Percentiles rank a stretch among this genome's conserved stretches.
phyloP scores from a whole-genome alignment of 2,888 invertebrate species.

The Cataglyphis altisquamis region DNA sequence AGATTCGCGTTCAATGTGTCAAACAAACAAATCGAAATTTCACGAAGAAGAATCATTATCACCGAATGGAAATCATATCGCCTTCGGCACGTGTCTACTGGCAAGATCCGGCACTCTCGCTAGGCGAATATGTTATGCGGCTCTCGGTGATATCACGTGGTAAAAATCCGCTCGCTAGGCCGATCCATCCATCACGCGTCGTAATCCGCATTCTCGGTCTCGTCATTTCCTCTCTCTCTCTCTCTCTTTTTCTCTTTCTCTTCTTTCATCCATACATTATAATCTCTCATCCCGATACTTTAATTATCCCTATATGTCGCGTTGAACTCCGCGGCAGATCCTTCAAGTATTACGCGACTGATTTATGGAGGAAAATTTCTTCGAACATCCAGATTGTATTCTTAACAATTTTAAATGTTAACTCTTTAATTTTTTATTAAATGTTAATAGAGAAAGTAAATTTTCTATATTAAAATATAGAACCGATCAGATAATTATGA shows the following conservation, averaged over 20 bases:
- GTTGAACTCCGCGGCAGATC: neutral
- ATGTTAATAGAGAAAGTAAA: slow-evolving; percentile 26
- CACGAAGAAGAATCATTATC: neutral
- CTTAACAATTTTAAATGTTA: neutral
- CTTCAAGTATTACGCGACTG: neutral
- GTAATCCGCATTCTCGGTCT: slow-evolving; percentile 42
- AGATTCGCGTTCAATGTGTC: neutral
- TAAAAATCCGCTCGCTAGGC: slow-evolving; percentile 37
- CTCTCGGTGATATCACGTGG: slow-evolving; percentile 42
- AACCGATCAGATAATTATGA: neutral
- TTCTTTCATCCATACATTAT: neutral
- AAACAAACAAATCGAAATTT: neutral
- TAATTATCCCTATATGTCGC: slow-evolving; percentile 25
- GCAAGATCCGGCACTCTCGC: slow-evolving; percentile 8
- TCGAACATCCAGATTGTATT: neutral
- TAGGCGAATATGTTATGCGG: neutral
- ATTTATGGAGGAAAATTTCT: slow-evolving; percentile 23
- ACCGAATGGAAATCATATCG: slow-evolving; percentile 30
- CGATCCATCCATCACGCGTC: slow-evolving; percentile 33
- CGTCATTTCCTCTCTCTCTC: neutral
- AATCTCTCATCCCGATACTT: slow-evolving; percentile 16
- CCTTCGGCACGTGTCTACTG: slow-evolving; percentile 20
- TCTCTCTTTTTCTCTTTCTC: neutral
- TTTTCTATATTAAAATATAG: neutral
- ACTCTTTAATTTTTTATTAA: slow-evolving; percentile 11